Evolutionary conservation across 2,888 invertebrate species (phyloP).

Genomic region (Drosophila histrio): DNA sequence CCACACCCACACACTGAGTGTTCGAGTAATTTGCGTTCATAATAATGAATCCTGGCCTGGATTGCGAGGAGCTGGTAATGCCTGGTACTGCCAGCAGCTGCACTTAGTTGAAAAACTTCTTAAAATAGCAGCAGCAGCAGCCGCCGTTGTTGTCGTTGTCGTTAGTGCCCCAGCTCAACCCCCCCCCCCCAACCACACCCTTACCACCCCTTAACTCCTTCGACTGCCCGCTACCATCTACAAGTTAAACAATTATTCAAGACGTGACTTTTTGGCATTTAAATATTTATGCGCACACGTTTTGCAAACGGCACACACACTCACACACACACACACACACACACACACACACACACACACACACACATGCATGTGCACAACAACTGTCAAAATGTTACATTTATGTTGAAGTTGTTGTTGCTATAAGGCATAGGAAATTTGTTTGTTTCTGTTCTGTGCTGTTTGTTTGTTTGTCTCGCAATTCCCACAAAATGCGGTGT

Average conservation of each 20-base stretch:
- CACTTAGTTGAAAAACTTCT: conserved; percentile 74
- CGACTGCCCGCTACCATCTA: conserved; percentile 13
- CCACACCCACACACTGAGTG: conserved; percentile 19
- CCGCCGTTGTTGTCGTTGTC: conserved; percentile 20
- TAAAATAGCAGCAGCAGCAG: conserved; percentile 63
- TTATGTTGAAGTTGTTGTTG: conserved; percentile 13
- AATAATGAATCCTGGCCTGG: conserved; percentile 63
- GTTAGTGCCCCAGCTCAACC: not conserved
- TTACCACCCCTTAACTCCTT: not conserved
- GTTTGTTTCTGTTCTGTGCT: conserved; percentile 26
- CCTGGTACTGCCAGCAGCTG: conserved; percentile 54
- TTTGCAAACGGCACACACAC: conserved; percentile 42
- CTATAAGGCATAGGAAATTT: conserved; percentile 26
- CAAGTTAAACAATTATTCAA: conserved; percentile 75
- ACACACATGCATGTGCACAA: conserved; percentile 15
- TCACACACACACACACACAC: conserved; percentile 8
- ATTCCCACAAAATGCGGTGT: conserved; percentile 16
- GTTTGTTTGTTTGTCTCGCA: not conserved
- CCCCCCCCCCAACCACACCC: not conserved
- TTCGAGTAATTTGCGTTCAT: conserved; percentile 67
- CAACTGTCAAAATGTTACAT: conserved; percentile 53
- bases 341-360: conserved; percentile 7
- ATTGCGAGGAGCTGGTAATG: conserved; percentile 6
- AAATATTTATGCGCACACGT: conserved; percentile 75
- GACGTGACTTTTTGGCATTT: conserved; percentile 78